phyloP scores from a whole-genome alignment of 2,888 invertebrate genomes.

The Platerodrilus igneus region DNA sequence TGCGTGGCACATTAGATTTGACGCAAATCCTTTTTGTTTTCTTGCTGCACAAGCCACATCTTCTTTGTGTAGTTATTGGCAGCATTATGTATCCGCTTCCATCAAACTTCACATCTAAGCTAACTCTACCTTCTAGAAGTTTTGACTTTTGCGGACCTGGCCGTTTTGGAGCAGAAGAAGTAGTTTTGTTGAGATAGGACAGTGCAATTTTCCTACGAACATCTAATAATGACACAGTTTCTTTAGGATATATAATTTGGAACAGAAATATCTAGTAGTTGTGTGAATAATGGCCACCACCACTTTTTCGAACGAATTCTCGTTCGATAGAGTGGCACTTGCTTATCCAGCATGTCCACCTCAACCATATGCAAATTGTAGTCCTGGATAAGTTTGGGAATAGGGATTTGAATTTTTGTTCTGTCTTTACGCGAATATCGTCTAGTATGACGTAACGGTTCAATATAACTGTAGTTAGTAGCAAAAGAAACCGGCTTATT shows the following conservation, averaged over 20 bases:
- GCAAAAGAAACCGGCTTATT: conserved; percentile 12
- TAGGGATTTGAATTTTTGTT: no score
- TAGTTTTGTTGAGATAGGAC: conserved; percentile 6
- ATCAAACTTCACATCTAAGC: no score
- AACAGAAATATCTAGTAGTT: not conserved
- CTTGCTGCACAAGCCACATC: no score
- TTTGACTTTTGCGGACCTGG: conserved; percentile 9
- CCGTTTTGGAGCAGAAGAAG: conserved; percentile 8
- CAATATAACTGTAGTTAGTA: conserved; percentile 14
- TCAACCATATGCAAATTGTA: conserved; percentile 16
- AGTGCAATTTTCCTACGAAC: conserved; percentile 5
- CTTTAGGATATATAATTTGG: conserved; percentile 8
- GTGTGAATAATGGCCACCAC: conserved; percentile 17
- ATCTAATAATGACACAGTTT: conserved; percentile 4
- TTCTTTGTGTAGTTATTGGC: no score
- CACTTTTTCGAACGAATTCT: conserved; percentile 13
- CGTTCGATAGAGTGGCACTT: conserved; percentile 15
- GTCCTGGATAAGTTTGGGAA: no score
- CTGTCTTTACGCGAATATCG: conserved; percentile 11
- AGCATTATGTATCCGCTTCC: no score
- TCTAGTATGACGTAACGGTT: conserved; percentile 12
- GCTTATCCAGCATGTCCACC: conserved; percentile 17
- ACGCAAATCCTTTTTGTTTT: no score
- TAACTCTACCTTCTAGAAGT: not conserved
- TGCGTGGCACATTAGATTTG: no score